These are phyloP conservation scores for Sepiola atlantica DNA, from an alignment of 2,888 invertebrate species.

Conservation along the genomic window DNA sequence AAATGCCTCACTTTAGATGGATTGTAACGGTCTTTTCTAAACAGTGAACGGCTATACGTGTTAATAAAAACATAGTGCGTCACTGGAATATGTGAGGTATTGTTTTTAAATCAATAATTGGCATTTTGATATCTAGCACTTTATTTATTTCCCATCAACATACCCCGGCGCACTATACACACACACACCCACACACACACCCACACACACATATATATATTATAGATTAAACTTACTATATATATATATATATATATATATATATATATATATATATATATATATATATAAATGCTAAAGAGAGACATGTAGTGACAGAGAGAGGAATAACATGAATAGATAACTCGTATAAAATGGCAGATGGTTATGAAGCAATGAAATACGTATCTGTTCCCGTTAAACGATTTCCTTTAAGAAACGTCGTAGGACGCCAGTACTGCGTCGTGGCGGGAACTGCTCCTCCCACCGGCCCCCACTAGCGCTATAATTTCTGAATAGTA, in stretches of 20 bases:
- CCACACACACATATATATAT: background rate
- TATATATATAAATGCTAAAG: rapidly evolving
- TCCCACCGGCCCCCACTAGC: background rate
- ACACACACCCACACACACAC: background rate
- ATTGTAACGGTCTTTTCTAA: too few species aligned
- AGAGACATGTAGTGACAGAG: background rate
- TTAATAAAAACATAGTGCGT: too few species aligned
- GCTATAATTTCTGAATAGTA: background rate
- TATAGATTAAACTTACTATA: too few species aligned
- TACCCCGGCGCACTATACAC: too few species aligned
- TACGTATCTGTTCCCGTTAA: background rate
- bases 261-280: background rate
- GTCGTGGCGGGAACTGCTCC: background rate
- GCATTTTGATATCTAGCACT: too few species aligned
- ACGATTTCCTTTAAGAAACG: background rate
- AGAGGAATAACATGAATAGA: background rate
- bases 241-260: background rate
- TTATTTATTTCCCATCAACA: too few species aligned
- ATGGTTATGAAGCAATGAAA: background rate
- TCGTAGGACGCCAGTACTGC: background rate
- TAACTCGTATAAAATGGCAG: background rate
- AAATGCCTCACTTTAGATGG: too few species aligned
- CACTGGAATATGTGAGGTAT: too few species aligned
- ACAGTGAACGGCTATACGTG: too few species aligned
- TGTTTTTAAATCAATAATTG: too few species aligned